Base-by-base conservation (phyloP, 2,888 invertebrate species). In the Helleia helle region DNA sequence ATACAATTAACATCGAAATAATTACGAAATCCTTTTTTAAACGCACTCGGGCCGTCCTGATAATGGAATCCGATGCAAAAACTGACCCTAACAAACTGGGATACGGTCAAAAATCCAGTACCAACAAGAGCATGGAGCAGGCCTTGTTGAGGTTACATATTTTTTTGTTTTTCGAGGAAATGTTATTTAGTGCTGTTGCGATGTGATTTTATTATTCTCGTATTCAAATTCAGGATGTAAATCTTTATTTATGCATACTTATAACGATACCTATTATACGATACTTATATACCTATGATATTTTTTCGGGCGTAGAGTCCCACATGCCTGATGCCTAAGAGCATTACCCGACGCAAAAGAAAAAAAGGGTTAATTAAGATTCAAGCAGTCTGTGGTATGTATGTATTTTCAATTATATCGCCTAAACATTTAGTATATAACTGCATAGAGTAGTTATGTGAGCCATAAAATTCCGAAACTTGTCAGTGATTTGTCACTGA, bases 11-110 rank as follows among this genome's bases (percentile, higher is more conserved):
- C 4, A 22, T 34, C 18, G 34, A 18, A 34, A 34, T 22, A 22
- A 34, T 34, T 11, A 34, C 12, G 34, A 22, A 34, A 34, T 34
- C 34, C 34, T 22, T 34, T 31, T 22, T 34, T 34, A 34, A 34
- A 34, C 34, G 34, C 34, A 34, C 34, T 34, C 18, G 34, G 12
- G 34, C 34, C 3, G 34, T 34, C 22, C 34, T 22, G 22, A 18
- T 17, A 17, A 31, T 1, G 3, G 22, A 12, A 2, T 11, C 4
- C 12, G 22, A 18, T 4, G 12, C 5, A 4, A 30, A 9, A 4
- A 9, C 4, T 4, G 15, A 15, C 30, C 9, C 9, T 15, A 30
- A 2, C 14, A 15, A 1, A 8, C 9, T n/a, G 4, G 1, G 2
- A 5, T 2, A 30, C 5, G 9, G 9, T 8, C 2, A 4, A 30